These are phyloP conservation scores for Spicauda simplicius DNA, from an alignment of 2,888 invertebrate genomes.

Conservation along the genomic window DNA sequence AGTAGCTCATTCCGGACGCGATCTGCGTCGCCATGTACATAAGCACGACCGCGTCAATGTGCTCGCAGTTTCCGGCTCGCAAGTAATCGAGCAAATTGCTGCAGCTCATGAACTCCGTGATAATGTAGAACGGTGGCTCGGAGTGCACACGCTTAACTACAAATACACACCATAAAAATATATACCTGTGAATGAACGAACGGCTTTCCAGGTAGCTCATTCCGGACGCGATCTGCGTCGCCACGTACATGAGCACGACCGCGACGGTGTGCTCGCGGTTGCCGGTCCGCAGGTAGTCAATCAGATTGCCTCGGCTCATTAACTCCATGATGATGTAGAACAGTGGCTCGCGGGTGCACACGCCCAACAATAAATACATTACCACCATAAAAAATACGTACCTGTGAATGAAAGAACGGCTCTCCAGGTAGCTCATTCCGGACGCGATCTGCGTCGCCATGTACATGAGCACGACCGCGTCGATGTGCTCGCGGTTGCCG, in stretches of 20 bases:
- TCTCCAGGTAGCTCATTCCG: slow-evolving; percentile 99
- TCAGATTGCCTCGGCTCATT: slow-evolving; percentile 98
- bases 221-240: slow-evolving; percentile 99
- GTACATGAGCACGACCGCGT: slow-evolving; percentile 98
- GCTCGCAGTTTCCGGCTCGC: slow-evolving; percentile 92
- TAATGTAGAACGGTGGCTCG: slow-evolving; percentile 99
- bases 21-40: slow-evolving; percentile 99
- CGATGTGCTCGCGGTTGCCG: slow-evolving; percentile 93
- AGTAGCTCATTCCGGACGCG: slow-evolving; percentile 99
- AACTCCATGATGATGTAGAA: slow-evolving; percentile 99
- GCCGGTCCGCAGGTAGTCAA: slow-evolving; percentile 96
- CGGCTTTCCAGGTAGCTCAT: slow-evolving; percentile 99
- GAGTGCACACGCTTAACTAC: slow-evolving; percentile 94
- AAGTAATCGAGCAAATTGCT: slow-evolving; percentile 99
- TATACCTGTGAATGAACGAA: slow-evolving; percentile 94
- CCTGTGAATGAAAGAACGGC: slow-evolving; percentile 97
- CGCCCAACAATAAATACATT: slow-evolving; percentile 83
- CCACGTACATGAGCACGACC: slow-evolving; percentile 99
- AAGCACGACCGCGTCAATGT: slow-evolving; percentile 96
- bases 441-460: slow-evolving; percentile 99
- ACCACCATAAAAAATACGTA: background rate
- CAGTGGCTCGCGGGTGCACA: slow-evolving; percentile 99
- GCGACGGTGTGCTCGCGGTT: slow-evolving; percentile 95
- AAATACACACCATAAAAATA: background rate
- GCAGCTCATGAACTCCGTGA: slow-evolving; percentile 99